Base-by-base conservation (phyloP, 2,888 invertebrate genomes). In the Diaperis boleti region DNA sequence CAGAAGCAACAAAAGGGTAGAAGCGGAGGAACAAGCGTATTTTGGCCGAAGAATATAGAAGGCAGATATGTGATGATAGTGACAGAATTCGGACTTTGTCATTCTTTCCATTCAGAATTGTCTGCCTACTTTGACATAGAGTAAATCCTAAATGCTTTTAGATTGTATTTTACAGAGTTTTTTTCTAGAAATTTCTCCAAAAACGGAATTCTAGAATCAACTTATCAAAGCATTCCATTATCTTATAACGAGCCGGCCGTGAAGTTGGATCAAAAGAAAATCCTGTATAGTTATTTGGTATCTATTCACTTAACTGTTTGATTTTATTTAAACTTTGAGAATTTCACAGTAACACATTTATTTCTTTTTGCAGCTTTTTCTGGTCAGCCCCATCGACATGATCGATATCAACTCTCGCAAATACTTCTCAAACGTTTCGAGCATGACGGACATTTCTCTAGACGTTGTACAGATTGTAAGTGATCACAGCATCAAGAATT, bases 381-480 rank as follows among this genome's bases (percentile, higher is more conserved):
- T 74, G 20, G 70, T 70, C 45, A 68, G 70, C 5, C 49, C 72
- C 0, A 61, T 71, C 13, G 76, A 75, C 56, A 62, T 73, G 3
- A 66, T 74, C 33, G 72, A 74, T 13, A 65, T 72, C n/a, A 59
- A 44, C 3, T 26, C 13, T 57, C 26, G 20, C 17, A 17, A 33
- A 1, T n/a, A 20, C 17, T 33, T 11, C 2, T 10, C 18, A 20
- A 39, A 39, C 15, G 15, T 15, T 17, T n/a, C n/a, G n/a, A n/a
- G n/a, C 2, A 35, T 13, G 2, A 13, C 10, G 5, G 7, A 11
- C 7, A 20, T 50, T 14, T 13, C 26, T 14, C 8, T 47, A n/a
- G 11, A 42, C 3, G n/a, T 57, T 7, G 2, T 31, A 0, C 50
- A 62, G 10, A 50, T 44, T 3, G 11, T 42, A 3, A 33, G 42